These are phyloP conservation scores for Hedya salicella DNA, from an alignment of 2,888 invertebrate species.

Conservation along the genomic window DNA sequence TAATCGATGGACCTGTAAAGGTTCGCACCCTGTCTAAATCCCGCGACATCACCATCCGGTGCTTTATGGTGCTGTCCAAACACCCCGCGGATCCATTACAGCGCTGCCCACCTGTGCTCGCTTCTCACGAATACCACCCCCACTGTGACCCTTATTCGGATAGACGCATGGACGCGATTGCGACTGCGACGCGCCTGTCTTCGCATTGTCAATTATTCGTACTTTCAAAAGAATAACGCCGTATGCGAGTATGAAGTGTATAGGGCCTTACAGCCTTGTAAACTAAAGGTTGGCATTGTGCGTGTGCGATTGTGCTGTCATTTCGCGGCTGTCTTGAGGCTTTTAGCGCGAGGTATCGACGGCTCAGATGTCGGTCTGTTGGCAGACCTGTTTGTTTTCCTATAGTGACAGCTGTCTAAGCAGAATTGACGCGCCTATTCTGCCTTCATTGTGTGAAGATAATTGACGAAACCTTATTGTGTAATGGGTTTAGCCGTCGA, in stretches of 20 bases:
- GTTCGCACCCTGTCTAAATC: constrained; percentile 5
- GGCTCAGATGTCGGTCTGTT: constrained; percentile 28
- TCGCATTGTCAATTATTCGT: constrained; percentile 13
- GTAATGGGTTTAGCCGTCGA: constrained; percentile 13
- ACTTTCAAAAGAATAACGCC: neutral
- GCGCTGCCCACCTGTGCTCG: constrained; percentile 39
- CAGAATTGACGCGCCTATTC: constrained; percentile 19
- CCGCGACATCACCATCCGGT: constrained; percentile 59
- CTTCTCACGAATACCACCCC: constrained; percentile 2
- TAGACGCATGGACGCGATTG: constrained; percentile 11
- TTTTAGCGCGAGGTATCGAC: constrained; percentile 47
- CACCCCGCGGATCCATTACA: constrained; percentile 64
- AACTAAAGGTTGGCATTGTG: constrained; percentile 42
- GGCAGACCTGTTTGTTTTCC: constrained; percentile 5
- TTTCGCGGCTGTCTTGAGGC: constrained; percentile 48
- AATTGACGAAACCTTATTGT: constrained; percentile 29
- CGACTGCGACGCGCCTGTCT: neutral
- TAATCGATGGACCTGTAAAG: neutral
- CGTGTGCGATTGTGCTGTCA: constrained; percentile 53
- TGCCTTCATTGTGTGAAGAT: constrained; percentile 16
- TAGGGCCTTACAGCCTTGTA: neutral
- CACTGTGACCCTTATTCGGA: constrained; percentile 1
- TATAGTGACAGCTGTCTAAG: constrained; percentile 38
- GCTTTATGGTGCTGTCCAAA: constrained; percentile 73
- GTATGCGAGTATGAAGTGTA: neutral